These are phyloP conservation scores for Ceriagrion tenellum DNA, from an alignment of 2,888 invertebrate genomes.

Conservation along the genomic window DNA sequence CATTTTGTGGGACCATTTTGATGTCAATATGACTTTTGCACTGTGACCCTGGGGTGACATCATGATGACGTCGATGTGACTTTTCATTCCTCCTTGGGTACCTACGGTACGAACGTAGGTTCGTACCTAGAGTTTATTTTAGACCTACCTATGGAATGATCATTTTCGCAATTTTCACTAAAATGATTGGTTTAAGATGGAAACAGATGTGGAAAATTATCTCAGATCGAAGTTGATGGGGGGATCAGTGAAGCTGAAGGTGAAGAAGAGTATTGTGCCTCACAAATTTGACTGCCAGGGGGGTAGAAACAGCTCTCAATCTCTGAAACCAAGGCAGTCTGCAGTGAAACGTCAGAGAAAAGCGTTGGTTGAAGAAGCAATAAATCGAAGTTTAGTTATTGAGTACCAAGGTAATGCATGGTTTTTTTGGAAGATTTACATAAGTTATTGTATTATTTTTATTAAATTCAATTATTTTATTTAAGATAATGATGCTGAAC, in stretches of 20 bases:
- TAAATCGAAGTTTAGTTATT: conserved; percentile 1
- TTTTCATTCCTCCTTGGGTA: no score
- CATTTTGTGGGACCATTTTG: no score
- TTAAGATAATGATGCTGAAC: conserved; percentile 11
- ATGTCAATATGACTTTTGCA: no score
- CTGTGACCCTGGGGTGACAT: no score
- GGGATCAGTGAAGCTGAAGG: conserved; percentile 18
- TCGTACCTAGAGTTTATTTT: background rate
- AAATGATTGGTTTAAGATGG: conserved; percentile 1
- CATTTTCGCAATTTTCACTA: background rate
- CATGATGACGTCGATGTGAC: no score
- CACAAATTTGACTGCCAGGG: background rate
- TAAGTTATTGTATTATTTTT: background rate
- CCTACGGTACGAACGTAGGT: background rate
- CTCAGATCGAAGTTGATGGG: background rate
- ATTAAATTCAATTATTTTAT: background rate
- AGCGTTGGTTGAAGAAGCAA: conserved; percentile 2
- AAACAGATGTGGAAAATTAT: conserved; percentile 10
- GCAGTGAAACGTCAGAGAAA: background rate
- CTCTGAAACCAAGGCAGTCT: conserved; percentile 18
- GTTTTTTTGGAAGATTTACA: background rate
- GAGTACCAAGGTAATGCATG: background rate
- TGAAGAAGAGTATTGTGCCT: conserved; percentile 10
- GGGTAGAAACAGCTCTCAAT: conserved; percentile 18
- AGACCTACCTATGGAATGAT: background rate